Evolutionary conservation across 2,888 invertebrate genomes (phyloP), one percentile per base, ranked within the genome.

Genomic region (Caenorhabditis drosophilae): DNA sequence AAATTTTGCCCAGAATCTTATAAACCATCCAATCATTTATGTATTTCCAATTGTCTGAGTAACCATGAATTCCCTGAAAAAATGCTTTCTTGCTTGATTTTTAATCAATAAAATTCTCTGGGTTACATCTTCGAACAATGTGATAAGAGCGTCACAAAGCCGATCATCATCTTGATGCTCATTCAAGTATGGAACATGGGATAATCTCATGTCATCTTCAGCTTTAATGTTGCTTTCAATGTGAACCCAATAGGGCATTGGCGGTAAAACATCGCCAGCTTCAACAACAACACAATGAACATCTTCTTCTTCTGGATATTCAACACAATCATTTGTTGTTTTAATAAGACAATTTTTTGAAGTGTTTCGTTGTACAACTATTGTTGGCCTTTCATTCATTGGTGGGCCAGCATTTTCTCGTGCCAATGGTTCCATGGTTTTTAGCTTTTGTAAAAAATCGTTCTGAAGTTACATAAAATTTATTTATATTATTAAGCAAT

Each of bases 121-220:
- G n/a, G n/a, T n/a, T n/a, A 46, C 94, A 57, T 96, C 96, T 85
- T 97, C 96, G 84, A 97, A 98, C 86, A 96, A 95, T 84, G 93
- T 93, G 67, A 96, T 91, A 55, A 98, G 88, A 85, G 97, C 96
- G 85, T 95, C 94, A 77, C 96, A 94, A 85, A 98, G 97, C 63
- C 92, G 91, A 47, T 92, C 92, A 84, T 96, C 95, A 45, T 95
- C 87, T 58, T 94, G 90, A 84, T 96, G 95, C 84, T 97, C 97
- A 0, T 95, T 96, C 93, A 98, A 95, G 84, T 97, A 98, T 0
- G 97, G 98, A 83, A 98, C 96, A 85, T 98, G 98, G 85, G 96
- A 95, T 11, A 98, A 87, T 18, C 95, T 94, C 0, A 93, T 94
- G 86, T 97, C 96, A 85, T 98, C 97, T 84, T 97, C 95, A 0